Conservation (phyloP, 2,113 vertebrate species). For the Sturnira hondurensis region DNA sequence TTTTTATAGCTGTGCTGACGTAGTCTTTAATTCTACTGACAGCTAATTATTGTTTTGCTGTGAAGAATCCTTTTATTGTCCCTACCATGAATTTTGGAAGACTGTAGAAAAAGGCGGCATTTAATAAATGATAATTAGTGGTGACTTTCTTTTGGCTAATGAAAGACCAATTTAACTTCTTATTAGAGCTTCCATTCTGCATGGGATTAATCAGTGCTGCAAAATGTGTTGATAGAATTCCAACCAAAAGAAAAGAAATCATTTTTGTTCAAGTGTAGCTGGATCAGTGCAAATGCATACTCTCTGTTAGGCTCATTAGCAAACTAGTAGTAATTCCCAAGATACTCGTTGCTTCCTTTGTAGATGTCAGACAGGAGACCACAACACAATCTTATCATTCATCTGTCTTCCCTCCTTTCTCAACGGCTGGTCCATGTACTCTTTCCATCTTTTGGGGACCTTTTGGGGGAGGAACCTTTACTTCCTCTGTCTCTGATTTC, state of each 20-base stretch:
- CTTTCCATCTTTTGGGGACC: not conserved
- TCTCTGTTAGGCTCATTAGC: not conserved
- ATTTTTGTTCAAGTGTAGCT: not conserved
- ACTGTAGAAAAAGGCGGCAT: not conserved
- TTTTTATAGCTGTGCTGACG: not conserved
- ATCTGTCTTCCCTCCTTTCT: not conserved
- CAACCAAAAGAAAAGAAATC: not conserved
- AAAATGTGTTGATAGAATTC: not conserved
- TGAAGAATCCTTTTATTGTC: not conserved
- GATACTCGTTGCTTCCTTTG: too few species aligned
- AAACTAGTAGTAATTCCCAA: not conserved
- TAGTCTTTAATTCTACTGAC: not conserved
- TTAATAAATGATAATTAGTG: constrained; percentile 30
- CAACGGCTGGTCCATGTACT: not conserved
- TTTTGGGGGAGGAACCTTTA: not conserved
- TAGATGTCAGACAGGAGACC: not conserved
- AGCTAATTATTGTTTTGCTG: not conserved
- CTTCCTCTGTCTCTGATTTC: not conserved
- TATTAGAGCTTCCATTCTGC: not conserved
- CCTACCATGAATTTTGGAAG: not conserved
- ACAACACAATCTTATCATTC: not conserved
- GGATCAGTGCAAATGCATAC: not conserved
- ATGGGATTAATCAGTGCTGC: not conserved
- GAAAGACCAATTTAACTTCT: not conserved
- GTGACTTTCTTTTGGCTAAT: constrained; percentile 21